Base-by-base conservation (phyloP, 2,888 invertebrate genomes). In the Agonopterix alstromeriana region DNA sequence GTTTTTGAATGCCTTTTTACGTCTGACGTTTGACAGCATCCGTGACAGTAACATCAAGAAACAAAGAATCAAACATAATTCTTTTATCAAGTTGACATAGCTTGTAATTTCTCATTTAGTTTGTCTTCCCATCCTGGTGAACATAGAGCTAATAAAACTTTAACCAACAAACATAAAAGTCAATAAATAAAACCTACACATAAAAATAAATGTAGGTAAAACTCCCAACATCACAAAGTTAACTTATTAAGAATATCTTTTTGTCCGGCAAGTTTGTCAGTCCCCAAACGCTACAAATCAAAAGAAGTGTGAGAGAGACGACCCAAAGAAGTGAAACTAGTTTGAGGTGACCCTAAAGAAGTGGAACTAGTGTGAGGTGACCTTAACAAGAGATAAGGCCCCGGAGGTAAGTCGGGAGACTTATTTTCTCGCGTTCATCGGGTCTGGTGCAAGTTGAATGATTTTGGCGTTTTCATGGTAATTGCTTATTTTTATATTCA, bases 281-380 rank as follows among this genome's bases (percentile, higher is more conserved):
- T 46, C 47, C 48, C 55, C n/a, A n/a, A 60, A 51, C 51, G 64
- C 63, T 56, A 77, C 79, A 79, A 79, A 82, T 82, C 77, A 81
- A 68, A 69, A 57, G 27, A 27, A 27, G 27, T 27, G 27, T 27
- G 17, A 17, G 17, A 1, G 62, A 65, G 76, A 69, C 74, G 72
- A 57, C 67, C 68, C 67, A 63, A 55, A 53, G 27, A 27, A 27
- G 55, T 52, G 57, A 57, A 61, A 58, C 65, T 58, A 62, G 60
- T 56, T 61, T 60, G 62, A 65, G 76, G 70, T 73, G 72, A 57
- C 67, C 68, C 67, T 63, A 55, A 53, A 27, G 27, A 27, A 27
- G 55, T 52, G 57, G 56, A 61, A 58, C 65, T 58, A 62, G 60
- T 56, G 61, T 60, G 62, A 65, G 76, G 70, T 73, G 72, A 57